phyloP scores from a whole-genome alignment of 2,113 vertebrate species.

The Lutjanus erythropterus region DNA sequence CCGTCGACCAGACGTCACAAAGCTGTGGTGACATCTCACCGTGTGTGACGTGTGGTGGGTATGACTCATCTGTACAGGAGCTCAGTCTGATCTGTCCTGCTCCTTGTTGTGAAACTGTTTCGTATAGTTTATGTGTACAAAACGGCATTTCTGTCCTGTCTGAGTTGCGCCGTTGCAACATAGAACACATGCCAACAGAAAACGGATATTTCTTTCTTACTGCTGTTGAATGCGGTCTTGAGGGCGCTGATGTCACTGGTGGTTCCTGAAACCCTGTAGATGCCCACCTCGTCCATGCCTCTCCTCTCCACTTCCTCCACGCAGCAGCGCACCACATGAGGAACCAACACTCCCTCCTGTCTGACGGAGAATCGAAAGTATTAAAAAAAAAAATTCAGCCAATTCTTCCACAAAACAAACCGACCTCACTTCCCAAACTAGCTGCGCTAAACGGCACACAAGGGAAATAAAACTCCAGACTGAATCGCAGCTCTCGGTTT shows the following conservation, averaged over 20 bases:
- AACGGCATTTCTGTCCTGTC: no score
- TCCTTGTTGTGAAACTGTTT: no score
- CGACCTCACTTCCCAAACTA: slow-evolving; percentile 13
- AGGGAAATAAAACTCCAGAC: slow-evolving; percentile 26
- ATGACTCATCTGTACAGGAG: background rate
- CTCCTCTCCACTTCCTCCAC: slow-evolving; percentile 84
- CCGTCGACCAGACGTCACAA: no score
- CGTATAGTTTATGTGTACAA: no score
- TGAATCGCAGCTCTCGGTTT: slow-evolving; percentile 1
- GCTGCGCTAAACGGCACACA: background rate
- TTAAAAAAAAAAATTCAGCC: background rate
- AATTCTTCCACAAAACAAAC: background rate
- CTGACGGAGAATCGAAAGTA: slow-evolving; percentile 52
- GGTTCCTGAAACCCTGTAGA: slow-evolving; percentile 83
- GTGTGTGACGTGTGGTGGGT: no score
- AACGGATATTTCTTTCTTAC: slow-evolving; percentile 64
- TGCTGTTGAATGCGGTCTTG: slow-evolving; percentile 79
- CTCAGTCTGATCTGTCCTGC: no score
- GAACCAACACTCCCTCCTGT: slow-evolving; percentile 82
- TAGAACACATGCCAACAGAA: background rate
- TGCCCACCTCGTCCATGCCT: slow-evolving; percentile 83
- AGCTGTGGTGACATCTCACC: no score
- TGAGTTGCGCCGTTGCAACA: background rate
- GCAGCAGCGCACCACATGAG: slow-evolving; percentile 83
- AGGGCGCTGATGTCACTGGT: slow-evolving; percentile 74